Evolutionary conservation across 2,888 invertebrate genomes (phyloP).

Genomic region (Melieria picta): DNA sequence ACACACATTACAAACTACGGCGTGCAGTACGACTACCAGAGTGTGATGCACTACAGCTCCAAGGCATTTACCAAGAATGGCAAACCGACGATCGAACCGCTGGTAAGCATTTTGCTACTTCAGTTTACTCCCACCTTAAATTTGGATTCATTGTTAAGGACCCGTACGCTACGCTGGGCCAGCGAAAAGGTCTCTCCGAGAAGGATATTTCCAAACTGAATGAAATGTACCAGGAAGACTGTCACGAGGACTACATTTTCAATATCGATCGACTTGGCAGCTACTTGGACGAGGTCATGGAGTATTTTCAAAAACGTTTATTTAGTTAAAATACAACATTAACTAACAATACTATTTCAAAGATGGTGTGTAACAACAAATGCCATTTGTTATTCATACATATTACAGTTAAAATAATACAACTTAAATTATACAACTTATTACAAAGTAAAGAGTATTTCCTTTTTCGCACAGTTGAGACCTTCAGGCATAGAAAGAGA

Average conservation of each 20-base stretch:
- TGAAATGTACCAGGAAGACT: slow-evolving; percentile 68
- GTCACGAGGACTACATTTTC: slow-evolving; percentile 51
- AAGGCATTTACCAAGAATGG: slow-evolving; percentile 76
- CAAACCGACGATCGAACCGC: slow-evolving; percentile 73
- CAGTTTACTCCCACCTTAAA: too few species aligned
- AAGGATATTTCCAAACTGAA: slow-evolving; percentile 69
- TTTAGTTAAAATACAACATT: slow-evolving; percentile 14
- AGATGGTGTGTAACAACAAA: slow-evolving; percentile 4
- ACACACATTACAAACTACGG: slow-evolving; percentile 74
- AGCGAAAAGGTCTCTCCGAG: slow-evolving; percentile 68
- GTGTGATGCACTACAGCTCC: slow-evolving; percentile 79
- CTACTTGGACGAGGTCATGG: slow-evolving; percentile 54
- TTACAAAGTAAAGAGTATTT: slow-evolving; percentile 1
- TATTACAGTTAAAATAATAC: not conserved
- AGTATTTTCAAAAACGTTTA: slow-evolving; percentile 49
- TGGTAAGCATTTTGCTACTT: slow-evolving; percentile 53
- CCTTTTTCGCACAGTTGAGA: not conserved
- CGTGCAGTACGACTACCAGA: slow-evolving; percentile 75
- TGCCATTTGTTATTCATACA: not conserved
- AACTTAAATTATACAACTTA: slow-evolving; percentile 10
- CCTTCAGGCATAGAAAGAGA: slow-evolving; percentile 57
- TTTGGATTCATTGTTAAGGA: slow-evolving; percentile 55
- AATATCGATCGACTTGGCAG: slow-evolving; percentile 51
- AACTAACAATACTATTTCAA: slow-evolving; percentile 18
- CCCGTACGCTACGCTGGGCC: slow-evolving; percentile 67